Conservation (phyloP, 2,113 vertebrate species). For the Ovis aries region ARS-UI_Ramb_v3.0 NC_056076.1:59464501-59465000, state of each 20-base stretch:
- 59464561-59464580: accelerated
- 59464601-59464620: not conserved
- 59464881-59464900: not conserved
- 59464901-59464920: not conserved
- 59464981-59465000: not conserved
- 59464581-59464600: not conserved
- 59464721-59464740: accelerated
- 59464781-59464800: not conserved
- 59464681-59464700: no score
- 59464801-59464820: not conserved
- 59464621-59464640: not conserved
- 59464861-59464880: not conserved
- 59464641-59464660: no score
- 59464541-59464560: not conserved
- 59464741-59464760: not conserved
- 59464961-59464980: not conserved
- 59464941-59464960: not conserved
- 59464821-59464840: not conserved
- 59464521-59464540: not conserved
- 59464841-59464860: not conserved
- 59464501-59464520: not conserved
- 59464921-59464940: not conserved
- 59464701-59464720: no score
- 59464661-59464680: accelerated
- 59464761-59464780: not conserved